phyloP scores from a whole-genome alignment of 2,113 vertebrate species.

The Oenanthe melanoleuca region DNA sequence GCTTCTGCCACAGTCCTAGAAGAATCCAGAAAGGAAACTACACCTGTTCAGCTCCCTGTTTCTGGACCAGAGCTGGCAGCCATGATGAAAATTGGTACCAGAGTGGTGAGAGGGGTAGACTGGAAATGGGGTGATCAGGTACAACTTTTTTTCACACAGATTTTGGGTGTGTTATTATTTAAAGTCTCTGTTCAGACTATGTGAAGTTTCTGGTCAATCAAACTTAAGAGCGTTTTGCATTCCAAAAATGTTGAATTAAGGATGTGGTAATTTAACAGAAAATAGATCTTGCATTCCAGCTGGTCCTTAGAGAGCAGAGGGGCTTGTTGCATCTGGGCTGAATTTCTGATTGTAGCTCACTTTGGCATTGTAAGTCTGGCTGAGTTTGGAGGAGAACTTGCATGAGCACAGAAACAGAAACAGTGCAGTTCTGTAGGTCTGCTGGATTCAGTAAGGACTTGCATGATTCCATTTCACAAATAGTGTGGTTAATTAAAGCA shows the following conservation, averaged over 20 bases:
- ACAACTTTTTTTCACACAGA: not conserved
- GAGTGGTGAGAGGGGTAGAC: conserved; percentile 96
- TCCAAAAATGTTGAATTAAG: not conserved
- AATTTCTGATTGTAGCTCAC: not conserved
- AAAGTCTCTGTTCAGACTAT: not conserved
- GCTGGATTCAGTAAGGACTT: not conserved
- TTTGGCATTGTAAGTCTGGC: not conserved
- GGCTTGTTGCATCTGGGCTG: not conserved
- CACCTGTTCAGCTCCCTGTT: conserved; percentile 88
- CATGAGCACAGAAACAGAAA: not conserved
- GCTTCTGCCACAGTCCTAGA: conserved; percentile 95
- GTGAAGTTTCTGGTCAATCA: not conserved
- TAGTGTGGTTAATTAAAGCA: not conserved
- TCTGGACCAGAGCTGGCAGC: conserved; percentile 96
- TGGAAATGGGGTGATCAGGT: conserved; percentile 99
- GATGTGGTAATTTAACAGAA: not conserved
- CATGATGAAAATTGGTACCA: conserved; percentile 98
- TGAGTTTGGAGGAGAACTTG: not conserved
- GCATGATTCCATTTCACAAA: rapidly evolving
- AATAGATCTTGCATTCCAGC: not conserved
- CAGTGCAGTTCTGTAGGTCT: not conserved
- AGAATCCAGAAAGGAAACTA: conserved; percentile 90
- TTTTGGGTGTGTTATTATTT: not conserved
- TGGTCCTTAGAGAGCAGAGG: not conserved
- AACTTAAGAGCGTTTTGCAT: not conserved